A percentile compares a stretch with the other conserved stretches of the same genome.
Conservation (phyloP, 2,797 vertebrate species). For the Cryptoprocta ferox region DNA sequence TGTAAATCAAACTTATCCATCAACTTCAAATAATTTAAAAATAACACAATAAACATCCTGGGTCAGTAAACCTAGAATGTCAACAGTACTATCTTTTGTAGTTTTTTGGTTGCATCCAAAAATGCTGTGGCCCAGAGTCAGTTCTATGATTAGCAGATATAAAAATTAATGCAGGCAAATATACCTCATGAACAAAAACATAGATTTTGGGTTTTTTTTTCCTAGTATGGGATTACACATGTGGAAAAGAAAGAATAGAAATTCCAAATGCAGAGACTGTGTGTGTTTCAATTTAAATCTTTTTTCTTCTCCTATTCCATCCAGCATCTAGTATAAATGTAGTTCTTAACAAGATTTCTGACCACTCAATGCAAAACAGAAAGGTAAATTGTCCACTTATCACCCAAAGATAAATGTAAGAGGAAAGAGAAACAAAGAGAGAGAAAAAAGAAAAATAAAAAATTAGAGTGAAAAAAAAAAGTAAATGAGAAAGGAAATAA, state of each 20-base stretch:
- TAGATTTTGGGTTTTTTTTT: not conserved
- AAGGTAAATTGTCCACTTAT: not conserved
- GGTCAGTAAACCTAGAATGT: not conserved
- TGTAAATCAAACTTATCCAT: not conserved
- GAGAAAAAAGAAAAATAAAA: not conserved
- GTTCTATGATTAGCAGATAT: not conserved
- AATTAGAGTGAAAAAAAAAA: not conserved
- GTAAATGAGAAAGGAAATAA: not conserved
- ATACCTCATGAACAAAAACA: not conserved
- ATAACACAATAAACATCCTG: not conserved
- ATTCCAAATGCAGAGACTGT: not conserved
- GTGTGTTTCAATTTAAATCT: not conserved
- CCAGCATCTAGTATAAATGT: not conserved
- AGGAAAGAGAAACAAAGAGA: not conserved
- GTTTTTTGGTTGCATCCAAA: not conserved
- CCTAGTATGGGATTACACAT: no score
- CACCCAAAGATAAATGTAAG: not conserved
- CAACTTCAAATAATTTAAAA: not conserved
- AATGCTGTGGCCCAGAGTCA: not conserved
- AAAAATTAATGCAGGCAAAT: not conserved
- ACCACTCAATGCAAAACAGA: not conserved
- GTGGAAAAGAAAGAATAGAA: not conserved
- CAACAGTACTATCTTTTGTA: not conserved
- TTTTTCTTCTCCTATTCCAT: not conserved
- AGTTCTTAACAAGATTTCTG: not conserved